phyloP scores from a whole-genome alignment of 2,113 vertebrate species.

The Trematomus loennbergii region DNA sequence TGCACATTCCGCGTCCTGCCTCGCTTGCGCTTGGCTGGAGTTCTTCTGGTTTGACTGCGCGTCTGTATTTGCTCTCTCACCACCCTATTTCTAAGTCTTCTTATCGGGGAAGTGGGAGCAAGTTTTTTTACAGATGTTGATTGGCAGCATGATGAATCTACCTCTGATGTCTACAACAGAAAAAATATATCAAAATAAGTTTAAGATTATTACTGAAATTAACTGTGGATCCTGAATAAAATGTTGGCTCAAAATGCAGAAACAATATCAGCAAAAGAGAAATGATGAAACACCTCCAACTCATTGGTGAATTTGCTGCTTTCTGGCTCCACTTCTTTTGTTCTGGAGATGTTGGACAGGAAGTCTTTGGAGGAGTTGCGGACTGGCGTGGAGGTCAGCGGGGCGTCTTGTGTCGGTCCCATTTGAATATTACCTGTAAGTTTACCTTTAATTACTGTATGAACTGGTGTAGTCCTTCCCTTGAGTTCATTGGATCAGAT shows the following conservation, averaged over 20 bases:
- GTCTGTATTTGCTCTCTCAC: not conserved
- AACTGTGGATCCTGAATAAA: not conserved
- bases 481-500: not conserved
- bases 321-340: conserved; percentile 3
- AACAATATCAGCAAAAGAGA: not conserved
- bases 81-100: not conserved
- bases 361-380: not conserved
- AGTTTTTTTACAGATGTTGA: not conserved
- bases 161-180: conserved; percentile 44
- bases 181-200: conserved; percentile 4
- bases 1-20: conserved; percentile 10
- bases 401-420: not conserved
- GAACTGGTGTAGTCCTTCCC: conserved; percentile 3
- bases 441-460: conserved; percentile 43
- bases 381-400: conserved; percentile 64
- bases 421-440: not conserved
- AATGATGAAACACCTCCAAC: conserved; percentile 44
- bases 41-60: not conserved
- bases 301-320: conserved; percentile 10
- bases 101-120: not conserved
- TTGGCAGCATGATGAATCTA: conserved; percentile 12
- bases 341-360: not conserved
- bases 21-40: conserved; percentile 16
- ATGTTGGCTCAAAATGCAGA: not conserved
- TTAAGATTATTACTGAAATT: not conserved